Conservation (phyloP, 2,797 vertebrate species). For the Uromys caudimaculatus region DNA sequence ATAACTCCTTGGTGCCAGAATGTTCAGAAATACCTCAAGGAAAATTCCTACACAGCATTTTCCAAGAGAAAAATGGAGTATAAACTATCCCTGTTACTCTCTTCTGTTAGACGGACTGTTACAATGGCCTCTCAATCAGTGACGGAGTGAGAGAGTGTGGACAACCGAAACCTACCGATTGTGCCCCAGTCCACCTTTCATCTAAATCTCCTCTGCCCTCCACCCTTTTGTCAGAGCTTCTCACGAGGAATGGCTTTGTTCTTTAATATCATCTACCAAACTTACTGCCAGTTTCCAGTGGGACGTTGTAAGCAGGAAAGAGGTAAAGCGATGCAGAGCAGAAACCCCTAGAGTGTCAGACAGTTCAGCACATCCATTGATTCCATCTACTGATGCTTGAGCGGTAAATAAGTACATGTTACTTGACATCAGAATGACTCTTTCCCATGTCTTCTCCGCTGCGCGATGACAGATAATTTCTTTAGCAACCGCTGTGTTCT, state of each 20-base stretch:
- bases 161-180: not conserved
- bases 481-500: not conserved
- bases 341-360: not conserved
- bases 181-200: not conserved
- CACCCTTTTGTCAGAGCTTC: not conserved
- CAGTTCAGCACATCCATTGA: constrained; percentile 5
- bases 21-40: not conserved
- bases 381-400: not conserved
- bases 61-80: not conserved
- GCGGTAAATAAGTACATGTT: not conserved
- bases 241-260: not conserved
- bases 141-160: not conserved
- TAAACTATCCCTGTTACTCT: not conserved
- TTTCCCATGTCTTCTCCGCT: not conserved
- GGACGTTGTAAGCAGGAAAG: constrained; percentile 22
- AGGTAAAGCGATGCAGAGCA: not conserved
- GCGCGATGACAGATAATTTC: constrained; percentile 63
- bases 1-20: not conserved
- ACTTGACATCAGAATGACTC: constrained; percentile 2
- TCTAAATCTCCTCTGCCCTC: not conserved
- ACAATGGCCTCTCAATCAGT: not conserved
- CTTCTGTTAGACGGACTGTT: not conserved
- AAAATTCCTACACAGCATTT: not conserved
- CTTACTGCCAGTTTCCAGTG: not conserved
- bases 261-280: constrained; percentile 6